Evolutionary conservation across 2,888 invertebrate species (phyloP), one percentile per base, ranked within the genome.

Genomic region (Dicyrtomina minuta): DNA sequence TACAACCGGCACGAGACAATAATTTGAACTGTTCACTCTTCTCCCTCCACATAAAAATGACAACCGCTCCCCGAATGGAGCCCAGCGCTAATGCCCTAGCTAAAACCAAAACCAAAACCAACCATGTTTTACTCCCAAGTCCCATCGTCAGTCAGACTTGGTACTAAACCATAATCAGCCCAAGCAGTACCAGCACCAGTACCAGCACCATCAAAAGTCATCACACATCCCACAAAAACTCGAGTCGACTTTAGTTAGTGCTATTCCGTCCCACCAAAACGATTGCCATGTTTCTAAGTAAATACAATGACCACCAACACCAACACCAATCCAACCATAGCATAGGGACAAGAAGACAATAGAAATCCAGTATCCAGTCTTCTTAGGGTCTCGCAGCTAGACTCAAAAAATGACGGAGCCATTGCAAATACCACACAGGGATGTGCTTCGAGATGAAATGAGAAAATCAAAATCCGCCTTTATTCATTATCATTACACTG

Each of bases 1-100:
- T 72, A 72, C 72, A 59, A 64, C 67, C 49, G 69, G 69, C 72
- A 64, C 62, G 70, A 68, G 72, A 72, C 72, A 72, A 67, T 72
- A 70, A 67, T 70, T 72, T 66, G 22, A 33, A 53, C 33, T 64
- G 43, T 61, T 61, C 46, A 13, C 61, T 44, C 44, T 33, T 53
- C 53, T 62, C 46, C 61, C 53, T 59, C 64, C 39, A 58, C 64
- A 64, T 64, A 70, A 66, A 70, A 70, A 66, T 59, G 70, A 66
- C 60, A 70, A 70, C 66, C 66, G 70, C 70, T 70, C 70, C 70
- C 70, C 26, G n/a, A 15, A 44, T n/a, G n/a, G n/a, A 60, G 27
- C 58, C 26, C 26, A 58, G n/a, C n/a, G n/a, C n/a, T n/a, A n/a
- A n/a, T n/a, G n/a, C n/a, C n/a, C n/a, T n/a, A n/a, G n/a, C n/a